Percentiles rank a stretch among this genome's conserved stretches.
Evolutionary conservation across 1,140 invertebrate species (phyloP).

Genomic region (Rhyzopertha dominica): DNA sequence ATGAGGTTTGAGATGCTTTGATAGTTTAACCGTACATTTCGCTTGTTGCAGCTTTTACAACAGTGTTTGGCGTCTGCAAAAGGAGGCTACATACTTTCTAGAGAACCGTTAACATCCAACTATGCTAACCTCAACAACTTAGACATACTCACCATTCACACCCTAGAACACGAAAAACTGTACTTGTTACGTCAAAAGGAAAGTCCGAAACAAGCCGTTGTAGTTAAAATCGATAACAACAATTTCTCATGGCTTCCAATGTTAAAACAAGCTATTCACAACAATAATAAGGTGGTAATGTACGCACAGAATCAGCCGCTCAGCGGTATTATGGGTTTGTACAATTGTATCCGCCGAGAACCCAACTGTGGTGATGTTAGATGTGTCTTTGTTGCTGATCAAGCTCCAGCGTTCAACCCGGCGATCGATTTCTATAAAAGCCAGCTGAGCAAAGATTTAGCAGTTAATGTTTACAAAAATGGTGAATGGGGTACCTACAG

Average conservation of each 20-base stretch:
- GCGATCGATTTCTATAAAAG: slow-evolving; percentile 57
- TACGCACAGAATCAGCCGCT: slow-evolving; percentile 55
- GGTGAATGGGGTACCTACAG: slow-evolving; percentile 79
- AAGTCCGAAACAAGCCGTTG: slow-evolving; percentile 48
- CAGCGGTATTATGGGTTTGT: slow-evolving; percentile 76
- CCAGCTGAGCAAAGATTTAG: slow-evolving; percentile 66
- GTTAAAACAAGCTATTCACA: slow-evolving; percentile 53
- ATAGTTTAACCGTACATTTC: too few relatives aligned
- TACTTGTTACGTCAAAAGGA: slow-evolving; percentile 60
- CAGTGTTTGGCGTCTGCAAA: too few relatives aligned
- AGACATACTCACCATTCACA: too few relatives aligned
- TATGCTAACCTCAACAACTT: too few relatives aligned
- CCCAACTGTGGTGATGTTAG: slow-evolving; percentile 58
- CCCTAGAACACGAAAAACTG: too few relatives aligned
- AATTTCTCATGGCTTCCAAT: slow-evolving; percentile 50
- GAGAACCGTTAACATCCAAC: too few relatives aligned
- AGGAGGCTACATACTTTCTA: too few relatives aligned
- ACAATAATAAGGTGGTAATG: slow-evolving; percentile 51
- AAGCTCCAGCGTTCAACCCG: slow-evolving; percentile 59
- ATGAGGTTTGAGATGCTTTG: too few relatives aligned
- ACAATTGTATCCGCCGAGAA: slow-evolving; percentile 66
- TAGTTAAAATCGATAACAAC: slow-evolving; percentile 5
- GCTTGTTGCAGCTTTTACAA: too few relatives aligned
- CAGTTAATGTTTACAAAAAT: slow-evolving; percentile 73
- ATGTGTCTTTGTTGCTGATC: slow-evolving; percentile 55